phyloP scores from a whole-genome alignment of 1,140 invertebrate genomes.

The Bombus turneri region DNA sequence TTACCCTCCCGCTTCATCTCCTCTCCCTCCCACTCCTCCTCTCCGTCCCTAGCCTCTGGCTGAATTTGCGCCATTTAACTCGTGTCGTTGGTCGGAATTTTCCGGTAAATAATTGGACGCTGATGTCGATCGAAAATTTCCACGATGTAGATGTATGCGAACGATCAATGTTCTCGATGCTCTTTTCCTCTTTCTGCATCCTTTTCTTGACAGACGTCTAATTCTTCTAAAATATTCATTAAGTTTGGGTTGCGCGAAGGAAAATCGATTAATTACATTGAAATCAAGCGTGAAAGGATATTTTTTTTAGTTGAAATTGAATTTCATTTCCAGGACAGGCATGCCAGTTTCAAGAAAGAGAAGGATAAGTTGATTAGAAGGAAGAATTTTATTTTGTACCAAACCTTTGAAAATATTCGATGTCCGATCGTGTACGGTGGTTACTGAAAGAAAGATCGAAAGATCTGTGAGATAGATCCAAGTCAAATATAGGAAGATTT shows the following conservation, averaged over 20 bases:
- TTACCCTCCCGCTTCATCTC: conserved; percentile 44
- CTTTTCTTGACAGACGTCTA: neutral
- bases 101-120: neutral
- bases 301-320: neutral
- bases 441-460: conserved; percentile 8
- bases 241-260: neutral
- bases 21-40: neutral
- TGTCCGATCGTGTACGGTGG: no score
- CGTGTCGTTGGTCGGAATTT: neutral
- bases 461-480: conserved; percentile 34
- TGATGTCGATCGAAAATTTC: neutral
- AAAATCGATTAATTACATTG: neutral
- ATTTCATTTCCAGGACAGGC: neutral
- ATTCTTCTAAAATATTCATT: neutral
- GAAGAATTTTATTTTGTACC: neutral
- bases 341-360: neutral
- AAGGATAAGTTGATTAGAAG: neutral
- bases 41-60: neutral
- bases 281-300: neutral
- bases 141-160: neutral
- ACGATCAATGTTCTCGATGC: neutral
- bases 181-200: neutral
- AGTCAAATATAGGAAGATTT: conserved; percentile 54
- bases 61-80: conserved; percentile 35
- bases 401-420: neutral